Base-by-base conservation (phyloP, 1,140 invertebrate species). In the Aphaenogaster ashmeadi region DNA sequence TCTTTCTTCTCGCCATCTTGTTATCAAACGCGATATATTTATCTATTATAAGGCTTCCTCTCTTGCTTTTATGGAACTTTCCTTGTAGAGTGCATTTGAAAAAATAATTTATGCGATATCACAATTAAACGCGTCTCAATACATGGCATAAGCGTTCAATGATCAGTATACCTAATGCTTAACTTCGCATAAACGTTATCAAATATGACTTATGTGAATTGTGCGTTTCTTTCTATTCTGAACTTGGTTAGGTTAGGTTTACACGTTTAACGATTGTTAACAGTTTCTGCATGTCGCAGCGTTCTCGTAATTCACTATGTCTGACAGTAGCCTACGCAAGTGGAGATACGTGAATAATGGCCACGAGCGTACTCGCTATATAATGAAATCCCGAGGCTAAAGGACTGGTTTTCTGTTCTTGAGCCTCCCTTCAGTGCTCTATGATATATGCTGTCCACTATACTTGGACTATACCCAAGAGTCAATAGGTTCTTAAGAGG, bases 351-450 rank as follows among this genome's bases (percentile, higher is more conserved):
- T 91, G 88, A 93, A 90, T 93, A 93, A 93, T 90, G 86, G 80
- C 75, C 71, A 41, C 13, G 75, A 87, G 64, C 58, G 52, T 77
- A 87, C 87, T 83, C 44, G 74, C 86, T 84, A 87, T 88, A 88
- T 91, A 93, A 93, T 89, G 92, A 93, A 93, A 92, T 91, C 86
- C 90, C 66, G 85, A 66, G 87, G 87, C 88, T 81, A 89, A 87
- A 92, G 66, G 87, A 91, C 80, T 89, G 91, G 71, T 88, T 84
- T 71, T 77, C 77, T 87, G 54, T 47, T 69, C 83, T 79, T 60
- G 74, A 91, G 56, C 56, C 60, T 89, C 67, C 75, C 71, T 60
- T 90, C 72, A 64, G 41, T 18, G 79, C 54, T 81, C 80, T 86
- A 85, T 90, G 88, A 90, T 84, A 86, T 72, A 86, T 33, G 41